Percentiles rank a stretch among this genome's conserved stretches.
Conservation (phyloP, 2,888 invertebrate genomes). For the Synanthedon myopaeformis region DNA sequence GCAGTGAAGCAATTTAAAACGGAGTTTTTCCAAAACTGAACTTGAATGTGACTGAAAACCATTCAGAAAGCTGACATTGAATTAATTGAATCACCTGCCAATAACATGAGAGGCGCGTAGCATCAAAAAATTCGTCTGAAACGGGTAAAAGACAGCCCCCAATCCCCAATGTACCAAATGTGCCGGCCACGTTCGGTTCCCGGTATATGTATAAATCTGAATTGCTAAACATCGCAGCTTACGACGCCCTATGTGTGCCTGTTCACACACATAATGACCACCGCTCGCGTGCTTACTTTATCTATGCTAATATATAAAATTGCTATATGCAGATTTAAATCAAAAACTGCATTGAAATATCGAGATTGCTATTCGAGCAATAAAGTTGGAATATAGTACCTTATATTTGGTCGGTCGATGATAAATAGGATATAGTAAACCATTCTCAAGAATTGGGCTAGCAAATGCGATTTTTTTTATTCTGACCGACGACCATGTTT, state of each 20-base stretch:
- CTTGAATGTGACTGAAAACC: no score
- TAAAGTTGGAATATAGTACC: no score
- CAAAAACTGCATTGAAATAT: not conserved
- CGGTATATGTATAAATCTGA: constrained; percentile 31
- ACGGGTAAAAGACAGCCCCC: not conserved
- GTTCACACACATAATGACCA: constrained; percentile 8
- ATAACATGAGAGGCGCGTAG: not conserved
- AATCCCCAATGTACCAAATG: not conserved
- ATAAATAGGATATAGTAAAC: no score
- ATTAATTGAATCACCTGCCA: not conserved
- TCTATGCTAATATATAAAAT: not conserved
- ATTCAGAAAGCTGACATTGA: not conserved
- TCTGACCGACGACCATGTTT: no score
- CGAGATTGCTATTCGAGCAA: no score
- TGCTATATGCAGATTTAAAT: not conserved
- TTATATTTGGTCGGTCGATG: no score
- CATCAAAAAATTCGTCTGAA: not conserved
- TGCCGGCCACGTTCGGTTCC: not conserved
- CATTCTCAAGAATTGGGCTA: no score
- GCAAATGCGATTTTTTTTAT: no score
- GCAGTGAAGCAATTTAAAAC: no score
- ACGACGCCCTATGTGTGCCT: constrained; percentile 24
- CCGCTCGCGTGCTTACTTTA: constrained; percentile 3
- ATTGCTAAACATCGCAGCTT: constrained; percentile 37
- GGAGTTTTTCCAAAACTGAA: no score